Conservation (phyloP, 2,888 invertebrate species). For the Xestobium rufovillosum region DNA sequence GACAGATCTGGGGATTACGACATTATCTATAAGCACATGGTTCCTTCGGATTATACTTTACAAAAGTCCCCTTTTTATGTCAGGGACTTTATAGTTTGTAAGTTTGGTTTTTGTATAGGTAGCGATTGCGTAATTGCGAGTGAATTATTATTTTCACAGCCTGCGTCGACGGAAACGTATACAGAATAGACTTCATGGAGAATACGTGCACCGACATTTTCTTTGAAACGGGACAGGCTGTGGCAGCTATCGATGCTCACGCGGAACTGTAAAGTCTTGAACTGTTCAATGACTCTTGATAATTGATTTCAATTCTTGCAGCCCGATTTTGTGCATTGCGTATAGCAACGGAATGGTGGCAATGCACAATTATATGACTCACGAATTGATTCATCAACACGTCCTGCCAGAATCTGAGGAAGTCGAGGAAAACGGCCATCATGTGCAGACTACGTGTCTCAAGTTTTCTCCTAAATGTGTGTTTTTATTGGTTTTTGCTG, state of each 20-base stretch:
- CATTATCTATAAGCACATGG: conserved; percentile 27
- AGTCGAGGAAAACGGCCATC: conserved; percentile 21
- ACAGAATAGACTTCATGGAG: conserved; percentile 46
- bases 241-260: conserved; percentile 45
- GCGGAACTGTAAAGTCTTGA: conserved; percentile 45
- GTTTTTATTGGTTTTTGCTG: conserved; percentile 13
- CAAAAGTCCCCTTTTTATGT: conserved; percentile 45
- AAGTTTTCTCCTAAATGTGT: conserved; percentile 53
- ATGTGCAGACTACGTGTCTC: conserved; percentile 36
- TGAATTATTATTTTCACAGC: background rate
- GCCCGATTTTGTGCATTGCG: conserved; percentile 46
- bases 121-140: conserved; percentile 5
- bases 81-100: conserved; percentile 52
- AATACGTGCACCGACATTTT: conserved; percentile 44
- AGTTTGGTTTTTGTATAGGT: conserved; percentile 27
- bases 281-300: conserved; percentile 3
- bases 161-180: conserved; percentile 43
- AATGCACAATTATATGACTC: conserved; percentile 42
- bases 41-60: conserved; percentile 48
- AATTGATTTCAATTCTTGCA: too few relatives aligned
- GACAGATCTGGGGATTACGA: conserved; percentile 34
- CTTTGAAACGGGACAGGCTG: conserved; percentile 39
- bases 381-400: conserved; percentile 17
- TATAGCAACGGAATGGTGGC: conserved; percentile 45
- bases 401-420: conserved; percentile 5